Evolutionary conservation across 2,888 invertebrate genomes (phyloP).

Genomic region (Dioctria rufipes): DNA sequence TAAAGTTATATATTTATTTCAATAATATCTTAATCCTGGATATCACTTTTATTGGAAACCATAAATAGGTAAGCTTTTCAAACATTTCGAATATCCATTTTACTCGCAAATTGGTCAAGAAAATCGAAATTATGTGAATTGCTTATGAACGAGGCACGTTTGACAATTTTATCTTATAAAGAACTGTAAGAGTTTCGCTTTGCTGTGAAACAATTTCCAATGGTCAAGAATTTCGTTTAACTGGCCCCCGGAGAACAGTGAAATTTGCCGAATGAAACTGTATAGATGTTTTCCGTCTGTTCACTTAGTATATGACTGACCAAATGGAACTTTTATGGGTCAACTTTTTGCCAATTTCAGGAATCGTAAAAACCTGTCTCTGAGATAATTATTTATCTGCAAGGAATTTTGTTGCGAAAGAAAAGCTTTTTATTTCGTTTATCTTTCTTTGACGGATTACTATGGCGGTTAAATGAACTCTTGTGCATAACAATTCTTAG

Average conservation of each 20-base stretch:
- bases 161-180: too few relatives aligned
- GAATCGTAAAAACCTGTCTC: constrained; percentile 36
- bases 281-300: constrained; percentile 20
- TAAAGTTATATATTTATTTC: too few relatives aligned
- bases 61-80: too few relatives aligned
- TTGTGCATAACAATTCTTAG: background rate
- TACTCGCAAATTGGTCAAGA: too few relatives aligned
- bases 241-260: constrained; percentile 27
- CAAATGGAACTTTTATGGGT: constrained; percentile 41
- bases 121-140: too few relatives aligned
- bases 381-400: constrained; percentile 41
- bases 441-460: constrained; percentile 31
- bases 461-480: constrained; percentile 40
- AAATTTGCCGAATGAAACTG: constrained; percentile 39
- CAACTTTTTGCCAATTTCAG: constrained; percentile 32
- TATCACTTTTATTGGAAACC: too few relatives aligned
- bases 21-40: too few relatives aligned
- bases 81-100: too few relatives aligned
- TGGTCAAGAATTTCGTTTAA: constrained; percentile 38
- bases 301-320: too few relatives aligned
- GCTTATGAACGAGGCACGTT: too few relatives aligned
- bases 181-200: too few relatives aligned
- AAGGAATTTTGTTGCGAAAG: constrained; percentile 26
- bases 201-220: constrained; percentile 24
- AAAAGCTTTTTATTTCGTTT: constrained; percentile 45